phyloP scores from a whole-genome alignment of 2,888 invertebrate genomes.

The Dorcus hopei region DNA sequence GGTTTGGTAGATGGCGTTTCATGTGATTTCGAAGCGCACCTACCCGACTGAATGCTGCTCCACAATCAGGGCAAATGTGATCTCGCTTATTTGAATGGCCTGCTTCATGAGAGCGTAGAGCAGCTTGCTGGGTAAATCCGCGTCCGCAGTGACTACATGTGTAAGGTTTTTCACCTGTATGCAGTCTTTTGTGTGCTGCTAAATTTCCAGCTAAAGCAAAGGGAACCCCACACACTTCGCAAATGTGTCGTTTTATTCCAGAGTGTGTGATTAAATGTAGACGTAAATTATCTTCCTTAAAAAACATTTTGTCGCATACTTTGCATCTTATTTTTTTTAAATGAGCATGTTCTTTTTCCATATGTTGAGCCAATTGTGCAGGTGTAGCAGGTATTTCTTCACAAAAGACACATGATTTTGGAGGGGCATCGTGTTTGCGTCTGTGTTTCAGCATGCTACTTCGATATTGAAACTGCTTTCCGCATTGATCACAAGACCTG shows the following conservation, averaged over 20 bases:
- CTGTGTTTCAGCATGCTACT: constrained; percentile 27
- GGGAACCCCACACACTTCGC: constrained; percentile 32
- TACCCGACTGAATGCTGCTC: constrained; percentile 23
- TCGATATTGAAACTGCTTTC: constrained; percentile 28
- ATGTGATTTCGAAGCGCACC: constrained; percentile 28
- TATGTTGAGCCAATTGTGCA: constrained; percentile 24
- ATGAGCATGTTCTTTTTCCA: constrained; percentile 29
- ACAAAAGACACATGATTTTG: constrained; percentile 23
- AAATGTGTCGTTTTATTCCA: constrained; percentile 29
- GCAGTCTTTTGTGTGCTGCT: constrained; percentile 27
- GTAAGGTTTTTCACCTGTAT: constrained; percentile 31
- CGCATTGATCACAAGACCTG: constrained; percentile 26
- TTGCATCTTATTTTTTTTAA: constrained; percentile 27
- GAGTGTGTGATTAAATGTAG: constrained; percentile 29
- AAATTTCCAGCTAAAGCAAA: constrained; percentile 29
- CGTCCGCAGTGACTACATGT: constrained; percentile 29
- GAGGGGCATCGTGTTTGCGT: constrained; percentile 19
- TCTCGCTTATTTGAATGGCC: constrained; percentile 26
- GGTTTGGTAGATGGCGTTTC: constrained; percentile 23
- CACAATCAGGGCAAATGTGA: constrained; percentile 30
- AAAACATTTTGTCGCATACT: constrained; percentile 30
- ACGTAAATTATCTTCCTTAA: constrained; percentile 26
- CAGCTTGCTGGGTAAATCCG: constrained; percentile 29
- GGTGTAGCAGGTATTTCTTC: constrained; percentile 19
- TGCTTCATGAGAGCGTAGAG: constrained; percentile 30